Base-by-base conservation (phyloP, 2,888 invertebrate species). In the Mythimna pallens region DNA sequence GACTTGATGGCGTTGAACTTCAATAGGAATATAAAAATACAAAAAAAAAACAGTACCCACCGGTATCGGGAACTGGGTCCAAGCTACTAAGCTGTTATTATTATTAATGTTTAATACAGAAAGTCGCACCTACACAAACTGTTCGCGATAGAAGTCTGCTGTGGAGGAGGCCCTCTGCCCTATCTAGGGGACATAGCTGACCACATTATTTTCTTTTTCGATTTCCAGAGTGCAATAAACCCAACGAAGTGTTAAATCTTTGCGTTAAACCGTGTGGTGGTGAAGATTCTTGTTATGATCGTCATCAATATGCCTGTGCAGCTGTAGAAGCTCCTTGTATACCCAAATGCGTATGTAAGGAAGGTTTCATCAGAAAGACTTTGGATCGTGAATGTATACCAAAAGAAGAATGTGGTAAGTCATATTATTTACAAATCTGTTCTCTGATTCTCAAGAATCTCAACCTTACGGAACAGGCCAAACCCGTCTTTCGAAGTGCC, bases 271-370 rank as follows among this genome's bases (percentile, higher is more conserved):
- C 34, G 3, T 72, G 72, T 9, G 57, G 65, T 22, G 20, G 30
- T 6, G 65, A 73, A 65, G 73, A 72, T 12, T 65, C 73, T 30
- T 73, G 73, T 12, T 73, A 73, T 40, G 73, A 73, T 52, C 73
- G 73, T 12, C 0, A 52, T 52, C 72, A 64, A 20, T 57, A 50
- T 65, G 0, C 14, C n/a, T 73, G 73, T 8, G 20, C 10, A 50
- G 57, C 25, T 4, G 72, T 30, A n/a, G 22, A 57, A 5, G 14
- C 14, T 1, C 17, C 20, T 12, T 72, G 73, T n/a, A 12, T 2
- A 1, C 22, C 34, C 22, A 0, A 3, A 30, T 65, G 64, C 40
- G 34, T 70, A 47, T 61, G 79, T 43, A 80, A 80, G 12, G 36
- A 36, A 59, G 59, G 59, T 40, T 59, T 22, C 36, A 59, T 40